Evolutionary conservation across 2,797 vertebrate genomes (phyloP).

Genomic region (Gallinago nigripennis): DNA sequence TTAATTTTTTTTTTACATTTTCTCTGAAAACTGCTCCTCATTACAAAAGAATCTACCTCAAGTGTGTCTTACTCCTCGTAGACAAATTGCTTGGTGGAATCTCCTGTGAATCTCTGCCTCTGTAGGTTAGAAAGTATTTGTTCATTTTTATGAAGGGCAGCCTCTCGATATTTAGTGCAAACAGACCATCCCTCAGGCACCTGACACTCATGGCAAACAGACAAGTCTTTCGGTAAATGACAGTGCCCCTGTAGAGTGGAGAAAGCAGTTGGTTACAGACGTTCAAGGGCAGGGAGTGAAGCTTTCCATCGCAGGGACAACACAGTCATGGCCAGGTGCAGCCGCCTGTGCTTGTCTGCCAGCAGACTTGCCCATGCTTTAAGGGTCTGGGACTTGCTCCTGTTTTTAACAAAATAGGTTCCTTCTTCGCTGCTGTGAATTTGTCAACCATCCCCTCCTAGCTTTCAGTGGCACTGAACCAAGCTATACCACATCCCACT

Average conservation of each 20-base stretch:
- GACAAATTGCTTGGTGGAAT: constrained; percentile 55
- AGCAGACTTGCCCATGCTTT: not conserved
- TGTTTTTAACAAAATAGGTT: not conserved
- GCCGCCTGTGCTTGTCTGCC: not conserved
- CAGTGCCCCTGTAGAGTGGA: constrained; percentile 61
- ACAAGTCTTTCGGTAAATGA: constrained; percentile 75
- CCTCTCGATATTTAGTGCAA: constrained; percentile 75
- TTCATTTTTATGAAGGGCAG: constrained; percentile 78
- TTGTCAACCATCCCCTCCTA: not conserved
- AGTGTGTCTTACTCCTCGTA: constrained; percentile 37
- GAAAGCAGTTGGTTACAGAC: constrained; percentile 63
- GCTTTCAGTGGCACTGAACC: rapidly evolving
- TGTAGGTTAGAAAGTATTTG: constrained; percentile 72
- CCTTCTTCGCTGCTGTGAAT: not conserved
- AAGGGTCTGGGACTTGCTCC: not conserved
- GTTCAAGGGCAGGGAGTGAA: constrained; percentile 44
- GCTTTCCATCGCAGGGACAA: not conserved
- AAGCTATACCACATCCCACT: not conserved
- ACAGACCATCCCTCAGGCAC: constrained; percentile 71
- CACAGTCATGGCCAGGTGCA: rapidly evolving
- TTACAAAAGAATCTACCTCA: constrained; percentile 50
- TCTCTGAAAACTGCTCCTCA: not conserved
- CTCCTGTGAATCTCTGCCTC: constrained; percentile 59
- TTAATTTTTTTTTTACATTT: not conserved
- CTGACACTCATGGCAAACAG: constrained; percentile 75